Conservation (phyloP, 2,113 vertebrate genomes). For the Pyrgilauda ruficollis region DNA sequence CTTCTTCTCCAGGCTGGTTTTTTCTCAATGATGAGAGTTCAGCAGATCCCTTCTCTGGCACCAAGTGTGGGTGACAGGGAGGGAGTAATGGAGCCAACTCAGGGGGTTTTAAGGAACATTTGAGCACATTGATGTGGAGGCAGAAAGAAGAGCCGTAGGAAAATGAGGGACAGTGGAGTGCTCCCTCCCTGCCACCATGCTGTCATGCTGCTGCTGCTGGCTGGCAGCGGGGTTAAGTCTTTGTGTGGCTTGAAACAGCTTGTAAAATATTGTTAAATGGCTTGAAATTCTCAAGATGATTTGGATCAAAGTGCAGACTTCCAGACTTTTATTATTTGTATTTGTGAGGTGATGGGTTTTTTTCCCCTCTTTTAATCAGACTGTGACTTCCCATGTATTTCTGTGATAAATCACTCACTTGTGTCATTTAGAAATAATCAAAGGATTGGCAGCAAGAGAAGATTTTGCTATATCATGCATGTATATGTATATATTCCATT, state of each 20-base stretch:
- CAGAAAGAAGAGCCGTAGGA: not conserved
- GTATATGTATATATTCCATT: not conserved
- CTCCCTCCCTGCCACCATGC: not conserved
- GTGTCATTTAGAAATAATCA: not conserved
- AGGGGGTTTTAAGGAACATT: not conserved
- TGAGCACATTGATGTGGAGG: accelerated
- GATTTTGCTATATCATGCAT: not conserved
- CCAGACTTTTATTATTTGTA: not conserved
- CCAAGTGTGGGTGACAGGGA: not conserved
- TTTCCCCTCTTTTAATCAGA: not conserved
- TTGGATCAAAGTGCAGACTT: not conserved
- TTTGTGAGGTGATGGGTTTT: not conserved
- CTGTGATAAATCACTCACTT: not conserved
- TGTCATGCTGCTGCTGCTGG: not conserved
- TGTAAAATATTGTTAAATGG: not conserved
- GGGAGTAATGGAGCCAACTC: accelerated
- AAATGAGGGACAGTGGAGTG: not conserved
- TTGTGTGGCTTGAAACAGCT: not conserved
- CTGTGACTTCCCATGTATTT: not conserved
- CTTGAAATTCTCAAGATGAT: not conserved
- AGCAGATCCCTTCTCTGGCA: not conserved
- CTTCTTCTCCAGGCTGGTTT: not conserved
- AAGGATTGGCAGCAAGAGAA: not conserved
- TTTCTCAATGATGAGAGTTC: not conserved
- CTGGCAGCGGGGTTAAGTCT: not conserved